phyloP scores from a whole-genome alignment of 2,113 vertebrate genomes.

The Aptenodytes forsteri region DNA sequence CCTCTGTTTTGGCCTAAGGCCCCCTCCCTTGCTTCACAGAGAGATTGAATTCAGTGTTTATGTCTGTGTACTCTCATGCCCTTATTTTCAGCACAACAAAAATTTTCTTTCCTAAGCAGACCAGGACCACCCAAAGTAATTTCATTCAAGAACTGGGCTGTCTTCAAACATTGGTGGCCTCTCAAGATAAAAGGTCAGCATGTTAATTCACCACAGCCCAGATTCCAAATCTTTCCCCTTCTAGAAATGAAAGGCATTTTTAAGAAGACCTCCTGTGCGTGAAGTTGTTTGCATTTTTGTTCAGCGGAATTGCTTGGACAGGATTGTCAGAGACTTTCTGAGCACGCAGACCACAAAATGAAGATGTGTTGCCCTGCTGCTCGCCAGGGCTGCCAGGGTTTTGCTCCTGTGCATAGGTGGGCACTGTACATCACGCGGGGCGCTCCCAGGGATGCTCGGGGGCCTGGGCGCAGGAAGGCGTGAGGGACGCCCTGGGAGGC shows the following conservation, averaged over 20 bases:
- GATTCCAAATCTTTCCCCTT: neutral
- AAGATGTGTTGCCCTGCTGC: neutral
- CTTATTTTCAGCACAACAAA: constrained; percentile 39
- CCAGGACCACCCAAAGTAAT: constrained; percentile 53
- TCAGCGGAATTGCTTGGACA: neutral
- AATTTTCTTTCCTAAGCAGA: constrained; percentile 15
- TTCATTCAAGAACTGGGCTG: constrained; percentile 31
- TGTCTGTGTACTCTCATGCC: constrained; percentile 15
- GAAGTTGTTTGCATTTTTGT: constrained; percentile 54
- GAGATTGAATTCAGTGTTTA: constrained; percentile 16
- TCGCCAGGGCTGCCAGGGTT: neutral
- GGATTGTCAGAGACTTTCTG: neutral
- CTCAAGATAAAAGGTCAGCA: constrained; percentile 58
- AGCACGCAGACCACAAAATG: neutral
- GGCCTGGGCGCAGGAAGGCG: neutral
- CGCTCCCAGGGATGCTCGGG: neutral
- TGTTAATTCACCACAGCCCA: constrained; percentile 51
- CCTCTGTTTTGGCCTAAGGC: constrained; percentile 24
- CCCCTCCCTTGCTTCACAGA: neutral
- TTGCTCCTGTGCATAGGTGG: neutral
- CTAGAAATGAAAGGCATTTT: constrained; percentile 50
- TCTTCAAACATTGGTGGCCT: constrained; percentile 47
- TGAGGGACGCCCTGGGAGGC: neutral
- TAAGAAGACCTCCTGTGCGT: constrained; percentile 26
- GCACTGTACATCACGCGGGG: fast-evolving